Evolutionary conservation across 2,113 vertebrate species (phyloP).

Genomic region (Proteles cristata): DNA sequence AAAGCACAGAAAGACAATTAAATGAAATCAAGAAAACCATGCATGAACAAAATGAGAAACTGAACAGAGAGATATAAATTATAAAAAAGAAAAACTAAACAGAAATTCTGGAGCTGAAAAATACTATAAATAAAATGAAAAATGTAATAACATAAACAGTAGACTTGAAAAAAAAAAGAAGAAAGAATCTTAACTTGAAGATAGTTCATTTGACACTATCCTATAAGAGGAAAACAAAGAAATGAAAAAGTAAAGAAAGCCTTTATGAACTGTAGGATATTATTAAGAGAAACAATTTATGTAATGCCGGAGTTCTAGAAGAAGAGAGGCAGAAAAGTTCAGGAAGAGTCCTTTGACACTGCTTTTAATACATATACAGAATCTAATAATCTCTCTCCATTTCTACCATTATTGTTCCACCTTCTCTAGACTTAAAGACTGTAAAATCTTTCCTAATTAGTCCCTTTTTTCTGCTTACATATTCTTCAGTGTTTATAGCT

Average conservation of each 20-base stretch:
- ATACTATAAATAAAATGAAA: background rate
- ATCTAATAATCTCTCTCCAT: background rate
- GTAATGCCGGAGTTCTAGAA: background rate
- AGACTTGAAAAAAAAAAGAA: background rate
- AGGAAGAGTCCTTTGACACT: background rate
- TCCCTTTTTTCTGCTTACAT: background rate
- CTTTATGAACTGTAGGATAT: background rate
- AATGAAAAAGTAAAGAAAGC: background rate
- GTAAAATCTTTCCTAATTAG: background rate
- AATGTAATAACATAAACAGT: background rate
- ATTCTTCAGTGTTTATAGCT: background rate
- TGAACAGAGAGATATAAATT: background rate
- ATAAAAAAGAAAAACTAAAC: background rate
- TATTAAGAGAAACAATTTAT: background rate
- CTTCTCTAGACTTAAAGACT: background rate
- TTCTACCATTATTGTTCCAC: background rate
- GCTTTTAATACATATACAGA: background rate
- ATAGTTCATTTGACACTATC: background rate
- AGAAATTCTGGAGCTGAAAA: background rate
- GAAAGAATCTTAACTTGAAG: background rate
- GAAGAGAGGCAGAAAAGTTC: background rate
- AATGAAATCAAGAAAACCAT: background rate
- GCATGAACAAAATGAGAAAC: background rate
- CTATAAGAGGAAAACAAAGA: background rate
- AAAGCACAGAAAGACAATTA: background rate